phyloP scores from a whole-genome alignment of 1,140 invertebrate species.

The Periplaneta americana region DNA sequence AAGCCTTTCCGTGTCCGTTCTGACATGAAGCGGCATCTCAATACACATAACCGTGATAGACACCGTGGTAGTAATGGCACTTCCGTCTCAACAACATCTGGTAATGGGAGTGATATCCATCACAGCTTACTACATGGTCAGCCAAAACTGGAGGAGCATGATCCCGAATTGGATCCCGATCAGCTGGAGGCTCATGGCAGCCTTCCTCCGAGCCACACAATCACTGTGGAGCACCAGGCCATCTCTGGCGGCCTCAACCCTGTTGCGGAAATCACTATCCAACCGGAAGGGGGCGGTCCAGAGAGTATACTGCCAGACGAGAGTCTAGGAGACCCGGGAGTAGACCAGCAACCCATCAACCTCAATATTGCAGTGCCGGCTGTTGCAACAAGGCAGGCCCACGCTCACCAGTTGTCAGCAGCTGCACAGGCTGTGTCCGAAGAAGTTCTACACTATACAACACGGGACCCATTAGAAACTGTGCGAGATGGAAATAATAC shows the following conservation, averaged over 20 bases:
- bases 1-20: conserved; percentile 82
- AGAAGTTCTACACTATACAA: conserved; percentile 21
- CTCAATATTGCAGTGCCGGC: conserved; percentile 20
- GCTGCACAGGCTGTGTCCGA: conserved; percentile 17
- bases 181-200: neutral
- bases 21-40: conserved; percentile 83
- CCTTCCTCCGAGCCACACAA: neutral
- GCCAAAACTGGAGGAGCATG: neutral
- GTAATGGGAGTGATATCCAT: neutral
- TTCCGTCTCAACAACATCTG: neutral
- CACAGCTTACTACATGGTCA: neutral
- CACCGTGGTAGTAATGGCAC: neutral
- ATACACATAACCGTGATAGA: conserved; percentile 59
- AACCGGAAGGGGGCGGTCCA: neutral
- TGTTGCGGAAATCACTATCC: conserved; percentile 18
- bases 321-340: neutral
- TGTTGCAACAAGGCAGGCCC: neutral
- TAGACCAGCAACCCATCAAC: conserved; percentile 19
- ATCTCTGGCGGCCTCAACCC: neutral
- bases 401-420: conserved; percentile 4
- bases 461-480: conserved; percentile 22
- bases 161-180: conserved; percentile 2
- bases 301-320: conserved; percentile 17
- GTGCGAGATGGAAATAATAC: conserved; percentile 23
- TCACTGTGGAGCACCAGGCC: conserved; percentile 3